A percentile compares a stretch with the other conserved stretches of the same genome.
These are phyloP conservation scores for Patella caerulea DNA, from an alignment of 2,888 invertebrate species.

Conservation along the genomic window DNA sequence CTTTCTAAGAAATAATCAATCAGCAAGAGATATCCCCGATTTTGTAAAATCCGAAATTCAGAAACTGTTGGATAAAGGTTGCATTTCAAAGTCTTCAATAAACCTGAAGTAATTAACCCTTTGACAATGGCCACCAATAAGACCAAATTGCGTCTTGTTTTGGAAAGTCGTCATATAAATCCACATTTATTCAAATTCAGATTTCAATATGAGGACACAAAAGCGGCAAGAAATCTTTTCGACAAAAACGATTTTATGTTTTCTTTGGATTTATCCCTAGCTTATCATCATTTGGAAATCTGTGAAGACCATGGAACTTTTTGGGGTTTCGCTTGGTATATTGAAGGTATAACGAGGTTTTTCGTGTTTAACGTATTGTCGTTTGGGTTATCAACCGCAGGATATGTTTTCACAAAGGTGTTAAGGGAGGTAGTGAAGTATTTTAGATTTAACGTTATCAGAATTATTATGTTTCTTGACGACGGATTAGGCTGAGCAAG, in stretches of 20 bases:
- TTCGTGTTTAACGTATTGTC: constrained; percentile 37
- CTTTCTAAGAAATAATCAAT: constrained; percentile 30
- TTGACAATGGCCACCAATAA: constrained; percentile 33
- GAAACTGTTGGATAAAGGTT: constrained; percentile 25
- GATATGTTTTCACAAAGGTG: constrained; percentile 15
- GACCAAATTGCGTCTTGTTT: constrained; percentile 25
- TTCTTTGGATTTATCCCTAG: constrained; percentile 27
- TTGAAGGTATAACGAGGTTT: constrained; percentile 12
- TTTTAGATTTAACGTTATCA: constrained; percentile 27
- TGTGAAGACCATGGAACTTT: constrained; percentile 19
- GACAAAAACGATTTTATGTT: constrained; percentile 28
- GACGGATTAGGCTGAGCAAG: constrained; percentile 29
- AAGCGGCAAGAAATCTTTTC: too few species aligned
- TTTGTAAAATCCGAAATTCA: constrained; percentile 32
- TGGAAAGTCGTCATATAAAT: constrained; percentile 36
- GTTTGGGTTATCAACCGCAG: constrained; percentile 34
- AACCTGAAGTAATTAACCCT: constrained; percentile 21
- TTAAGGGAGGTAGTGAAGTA: constrained; percentile 24
- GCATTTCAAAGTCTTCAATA: constrained; percentile 21
- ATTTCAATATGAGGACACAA: constrained; percentile 28
- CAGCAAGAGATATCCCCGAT: constrained; percentile 25
- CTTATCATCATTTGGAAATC: constrained; percentile 33
- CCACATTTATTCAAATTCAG: constrained; percentile 27
- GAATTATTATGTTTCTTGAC: constrained; percentile 35
- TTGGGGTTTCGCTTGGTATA: constrained; percentile 24